A percentile compares a stretch with the other conserved stretches of the same genome.
These are phyloP conservation scores for Amphiprion ocellaris DNA, from an alignment of 2,113 vertebrate genomes.

Conservation along the genomic window DNA sequence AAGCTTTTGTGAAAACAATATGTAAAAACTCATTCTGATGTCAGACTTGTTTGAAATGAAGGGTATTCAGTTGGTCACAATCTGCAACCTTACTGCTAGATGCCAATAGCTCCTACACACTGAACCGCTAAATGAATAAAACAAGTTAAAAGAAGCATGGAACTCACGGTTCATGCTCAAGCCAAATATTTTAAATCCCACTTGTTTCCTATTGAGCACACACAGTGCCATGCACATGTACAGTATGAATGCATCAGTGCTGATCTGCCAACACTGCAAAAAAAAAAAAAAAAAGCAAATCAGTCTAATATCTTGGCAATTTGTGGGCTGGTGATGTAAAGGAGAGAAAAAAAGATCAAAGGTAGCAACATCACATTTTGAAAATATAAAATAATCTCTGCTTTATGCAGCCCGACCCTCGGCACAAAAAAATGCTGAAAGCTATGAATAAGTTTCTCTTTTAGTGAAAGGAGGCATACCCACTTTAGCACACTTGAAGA, in stretches of 20 bases:
- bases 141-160: constrained; percentile 23
- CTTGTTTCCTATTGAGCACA: constrained; percentile 37
- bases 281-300: background rate
- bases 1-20: no score
- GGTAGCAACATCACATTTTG: constrained; percentile 1
- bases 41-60: no score
- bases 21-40: no score
- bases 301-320: background rate
- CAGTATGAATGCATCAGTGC: background rate
- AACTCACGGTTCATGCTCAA: background rate
- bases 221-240: background rate
- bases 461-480: constrained; percentile 11
- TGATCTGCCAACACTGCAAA: constrained; percentile 16
- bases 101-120: no score
- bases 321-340: no score
- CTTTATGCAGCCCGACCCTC: constrained; percentile 4
- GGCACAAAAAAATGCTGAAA: background rate
- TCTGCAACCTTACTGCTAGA: no score
- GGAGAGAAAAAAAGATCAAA: background rate
- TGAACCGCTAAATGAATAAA: constrained; percentile 34
- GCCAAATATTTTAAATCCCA: constrained; percentile 31
- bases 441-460: constrained; percentile 8
- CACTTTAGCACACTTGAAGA: constrained; percentile 15
- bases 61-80: no score
- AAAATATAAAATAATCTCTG: constrained; percentile 2